A percentile compares a stretch with the other conserved stretches of the same genome.
Evolutionary conservation across 2,888 invertebrate species (phyloP).

Genomic region (Lycocerus yunnanus): DNA sequence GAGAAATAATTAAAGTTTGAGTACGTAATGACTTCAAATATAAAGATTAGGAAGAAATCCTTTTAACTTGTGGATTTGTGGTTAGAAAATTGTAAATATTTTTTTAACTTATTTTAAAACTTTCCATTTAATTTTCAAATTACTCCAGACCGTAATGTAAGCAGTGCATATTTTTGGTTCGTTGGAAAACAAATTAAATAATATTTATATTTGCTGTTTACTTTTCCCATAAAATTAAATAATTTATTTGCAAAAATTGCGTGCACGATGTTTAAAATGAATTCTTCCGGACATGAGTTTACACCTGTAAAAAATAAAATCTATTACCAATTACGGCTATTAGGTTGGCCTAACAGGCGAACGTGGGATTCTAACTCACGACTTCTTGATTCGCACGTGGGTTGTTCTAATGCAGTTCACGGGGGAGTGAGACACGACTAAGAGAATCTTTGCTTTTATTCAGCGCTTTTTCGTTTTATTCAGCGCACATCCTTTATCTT

Average conservation of each 20-base stretch:
- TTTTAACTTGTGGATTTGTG: slow-evolving; percentile 18
- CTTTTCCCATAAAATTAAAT: background rate
- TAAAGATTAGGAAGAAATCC: slow-evolving; percentile 29
- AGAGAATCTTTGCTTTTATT: background rate
- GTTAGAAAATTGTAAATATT: background rate
- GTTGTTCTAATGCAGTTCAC: background rate
- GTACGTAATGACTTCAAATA: slow-evolving; percentile 28
- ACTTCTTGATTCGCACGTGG: background rate
- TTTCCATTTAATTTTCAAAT: background rate
- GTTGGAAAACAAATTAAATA: background rate
- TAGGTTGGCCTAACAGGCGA: no score
- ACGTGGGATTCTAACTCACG: background rate
- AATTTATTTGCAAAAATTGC: background rate
- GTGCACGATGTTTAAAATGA: no score
- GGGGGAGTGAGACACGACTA: background rate
- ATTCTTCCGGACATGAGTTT: no score
- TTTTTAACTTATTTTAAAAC: background rate
- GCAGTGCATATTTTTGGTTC: background rate
- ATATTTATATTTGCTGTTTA: background rate
- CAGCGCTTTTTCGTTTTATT: background rate
- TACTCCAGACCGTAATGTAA: background rate
- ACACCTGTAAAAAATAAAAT: no score
- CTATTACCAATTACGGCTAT: no score
- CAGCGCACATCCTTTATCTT: background rate
- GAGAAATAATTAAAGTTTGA: slow-evolving; percentile 27